These are phyloP conservation scores for Parotia lawesii DNA, from an alignment of 2,113 vertebrate genomes.

Conservation along the genomic window DNA sequence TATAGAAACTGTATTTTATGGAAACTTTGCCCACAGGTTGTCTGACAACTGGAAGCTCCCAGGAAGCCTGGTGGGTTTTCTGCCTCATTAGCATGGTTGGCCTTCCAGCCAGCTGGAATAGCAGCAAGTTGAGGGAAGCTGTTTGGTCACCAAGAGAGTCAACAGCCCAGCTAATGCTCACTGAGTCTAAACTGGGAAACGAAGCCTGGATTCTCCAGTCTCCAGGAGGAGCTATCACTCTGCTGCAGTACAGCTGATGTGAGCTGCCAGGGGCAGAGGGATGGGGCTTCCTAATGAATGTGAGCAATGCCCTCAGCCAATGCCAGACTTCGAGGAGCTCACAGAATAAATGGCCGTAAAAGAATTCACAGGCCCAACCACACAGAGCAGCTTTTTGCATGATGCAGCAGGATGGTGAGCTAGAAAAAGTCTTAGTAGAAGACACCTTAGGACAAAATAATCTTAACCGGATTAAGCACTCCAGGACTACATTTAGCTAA, in stretches of 20 bases:
- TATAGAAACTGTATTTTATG: background rate
- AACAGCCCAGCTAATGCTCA: background rate
- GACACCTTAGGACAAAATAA: constrained; percentile 61
- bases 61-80: background rate
- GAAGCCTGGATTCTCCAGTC: background rate
- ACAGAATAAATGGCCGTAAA: background rate
- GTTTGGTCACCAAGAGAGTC: background rate
- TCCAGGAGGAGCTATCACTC: background rate
- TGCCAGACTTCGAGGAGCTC: background rate
- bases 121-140: background rate
- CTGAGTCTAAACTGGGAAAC: background rate
- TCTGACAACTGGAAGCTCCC: background rate
- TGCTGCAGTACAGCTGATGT: background rate
- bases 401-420: constrained; percentile 52
- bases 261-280: background rate
- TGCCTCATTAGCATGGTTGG: background rate
- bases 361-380: background rate
- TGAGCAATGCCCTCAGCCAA: background rate
- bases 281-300: accelerated
- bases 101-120: background rate
- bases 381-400: background rate
- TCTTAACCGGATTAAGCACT: constrained; percentile 61
- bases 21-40: background rate
- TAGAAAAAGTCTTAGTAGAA: constrained; percentile 27
- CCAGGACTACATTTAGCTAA: constrained; percentile 55